Evolutionary conservation across 1,140 invertebrate genomes (phyloP), one percentile per base, ranked within the genome.

Genomic region (Pseudomyrmex concolor): DNA sequence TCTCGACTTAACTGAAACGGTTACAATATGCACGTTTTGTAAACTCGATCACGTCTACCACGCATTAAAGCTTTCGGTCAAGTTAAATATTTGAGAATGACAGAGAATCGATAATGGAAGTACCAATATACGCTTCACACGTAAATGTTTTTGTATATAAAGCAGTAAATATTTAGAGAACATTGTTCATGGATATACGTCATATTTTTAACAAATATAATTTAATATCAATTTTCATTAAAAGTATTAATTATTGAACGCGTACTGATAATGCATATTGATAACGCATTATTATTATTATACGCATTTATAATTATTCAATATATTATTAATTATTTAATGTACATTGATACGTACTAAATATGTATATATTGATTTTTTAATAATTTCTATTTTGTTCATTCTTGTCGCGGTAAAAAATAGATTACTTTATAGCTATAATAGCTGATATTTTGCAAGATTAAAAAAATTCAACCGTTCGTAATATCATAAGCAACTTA

Each of bases 31-130:
- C 66, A 80, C 76, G 54, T 80, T 80, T 80, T 71, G 76, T 80
- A 80, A 80, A 80, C 76, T 80, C 76, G 66, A 80, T 80, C 76
- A 80, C 71, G 54, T 80, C 76, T 80, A 34, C 43, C 64, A 80
- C 19, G 54, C 66, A 66, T 80, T 80, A 80, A 80, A 80, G 76
- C 76, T 80, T 80, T 80, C 76, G 70, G 71, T 70, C 76, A 55
- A 80, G 76, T 80, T 80, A 80, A 80, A 80, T 80, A 80, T 80
- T 80, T 80, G 76, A 80, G 54, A 3, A 80, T 70, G 76, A 80
- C 76, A 71, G 66, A 17, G 66, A 71, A 80, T 80, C 76, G 66
- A 80, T 80, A 80, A 80, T 80, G 76, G 76, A 70, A 70, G 76
- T 80, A 80, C 71, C 76, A 71, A 80, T 71, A 70, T 70, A 71